These are phyloP conservation scores for Camelus bactrianus DNA, from an alignment of 2,113 vertebrate species.

Conservation along the genomic window DNA sequence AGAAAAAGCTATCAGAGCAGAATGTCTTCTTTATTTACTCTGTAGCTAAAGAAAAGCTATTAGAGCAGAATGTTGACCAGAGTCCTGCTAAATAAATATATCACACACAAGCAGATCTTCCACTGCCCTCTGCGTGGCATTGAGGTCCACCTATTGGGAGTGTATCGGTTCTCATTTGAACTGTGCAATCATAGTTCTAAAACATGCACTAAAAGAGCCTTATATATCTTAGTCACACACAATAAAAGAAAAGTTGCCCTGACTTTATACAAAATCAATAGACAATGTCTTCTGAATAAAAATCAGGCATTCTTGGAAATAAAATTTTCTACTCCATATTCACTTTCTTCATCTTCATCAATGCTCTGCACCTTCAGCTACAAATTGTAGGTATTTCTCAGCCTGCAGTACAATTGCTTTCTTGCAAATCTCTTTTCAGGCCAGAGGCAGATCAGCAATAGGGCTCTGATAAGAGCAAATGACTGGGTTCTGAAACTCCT, in stretches of 20 bases:
- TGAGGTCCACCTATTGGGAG: background rate
- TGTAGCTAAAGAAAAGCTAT: background rate
- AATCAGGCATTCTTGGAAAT: constrained; percentile 2
- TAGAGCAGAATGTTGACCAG: background rate
- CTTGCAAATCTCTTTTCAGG: background rate
- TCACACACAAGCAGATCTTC: background rate
- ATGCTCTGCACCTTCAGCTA: background rate
- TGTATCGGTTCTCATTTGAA: background rate
- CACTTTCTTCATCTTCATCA: background rate
- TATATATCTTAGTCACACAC: background rate
- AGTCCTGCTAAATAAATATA: background rate
- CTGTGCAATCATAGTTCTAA: background rate
- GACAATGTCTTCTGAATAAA: constrained; percentile 53
- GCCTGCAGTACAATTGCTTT: background rate
- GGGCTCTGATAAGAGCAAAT: background rate
- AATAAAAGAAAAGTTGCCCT: constrained; percentile 27
- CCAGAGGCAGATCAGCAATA: background rate
- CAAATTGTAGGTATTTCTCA: background rate
- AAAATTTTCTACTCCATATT: background rate
- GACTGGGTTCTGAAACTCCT: background rate
- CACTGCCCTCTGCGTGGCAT: accelerated
- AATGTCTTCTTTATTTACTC: background rate
- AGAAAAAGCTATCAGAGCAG: too few species aligned
- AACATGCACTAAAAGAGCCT: background rate
- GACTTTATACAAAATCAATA: constrained; percentile 60